Percentiles rank a stretch among this genome's conserved stretches.
Conservation (phyloP, 2,888 invertebrate species). For the Ypsolopha sequella region DNA sequence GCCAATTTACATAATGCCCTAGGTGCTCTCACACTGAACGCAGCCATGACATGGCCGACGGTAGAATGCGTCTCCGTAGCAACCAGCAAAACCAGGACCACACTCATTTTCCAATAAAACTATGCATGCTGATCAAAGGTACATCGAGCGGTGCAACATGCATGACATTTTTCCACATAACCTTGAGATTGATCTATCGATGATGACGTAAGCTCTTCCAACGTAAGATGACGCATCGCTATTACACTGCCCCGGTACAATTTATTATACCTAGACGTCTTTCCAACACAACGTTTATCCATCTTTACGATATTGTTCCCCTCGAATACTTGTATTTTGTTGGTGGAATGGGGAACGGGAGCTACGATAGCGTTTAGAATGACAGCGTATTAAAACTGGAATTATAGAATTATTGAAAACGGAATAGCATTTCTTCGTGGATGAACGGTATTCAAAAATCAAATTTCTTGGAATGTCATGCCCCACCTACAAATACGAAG, state of each 20-base stretch:
- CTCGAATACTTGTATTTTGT: background rate
- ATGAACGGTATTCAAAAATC: too few relatives aligned
- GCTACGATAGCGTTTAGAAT: background rate
- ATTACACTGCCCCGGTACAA: background rate
- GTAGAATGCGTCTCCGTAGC: background rate
- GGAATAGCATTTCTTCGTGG: too few relatives aligned
- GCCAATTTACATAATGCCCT: constrained; percentile 6
- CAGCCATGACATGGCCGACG: background rate
- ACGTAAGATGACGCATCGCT: background rate
- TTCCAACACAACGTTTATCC: constrained; percentile 1
- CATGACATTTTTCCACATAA: background rate
- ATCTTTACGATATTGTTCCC: constrained; percentile 1
- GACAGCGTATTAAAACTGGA: background rate
- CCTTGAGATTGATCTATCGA: constrained; percentile 2
- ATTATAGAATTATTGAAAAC: too few relatives aligned
- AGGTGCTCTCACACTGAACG: background rate
- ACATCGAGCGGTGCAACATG: background rate
- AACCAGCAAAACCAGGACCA: background rate
- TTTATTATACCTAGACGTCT: background rate
- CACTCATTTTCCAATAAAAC: constrained; percentile 4
- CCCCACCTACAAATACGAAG: too few relatives aligned
- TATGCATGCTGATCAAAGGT: background rate
- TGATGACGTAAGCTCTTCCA: constrained; percentile 1
- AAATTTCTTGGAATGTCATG: too few relatives aligned
- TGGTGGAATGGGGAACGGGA: background rate